A percentile compares a stretch with the other conserved stretches of the same genome.
Evolutionary conservation across 2,797 vertebrate genomes (phyloP).

Genomic region (Gallinago solitaria): DNA sequence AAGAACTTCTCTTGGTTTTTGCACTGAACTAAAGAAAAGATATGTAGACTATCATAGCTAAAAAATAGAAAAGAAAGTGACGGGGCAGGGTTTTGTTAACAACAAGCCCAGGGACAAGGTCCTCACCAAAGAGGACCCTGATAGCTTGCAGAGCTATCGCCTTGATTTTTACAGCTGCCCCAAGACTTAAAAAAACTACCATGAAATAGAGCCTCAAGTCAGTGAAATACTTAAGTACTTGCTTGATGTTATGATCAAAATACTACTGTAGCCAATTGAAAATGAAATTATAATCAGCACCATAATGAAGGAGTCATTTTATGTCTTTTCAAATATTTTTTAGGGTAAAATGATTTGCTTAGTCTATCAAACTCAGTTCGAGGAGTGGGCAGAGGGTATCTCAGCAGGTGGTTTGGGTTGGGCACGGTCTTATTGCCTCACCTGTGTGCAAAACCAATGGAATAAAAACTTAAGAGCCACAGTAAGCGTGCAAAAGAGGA

Average conservation of each 20-base stretch:
- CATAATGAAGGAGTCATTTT: neutral
- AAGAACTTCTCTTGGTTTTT: neutral
- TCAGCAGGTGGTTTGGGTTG: neutral
- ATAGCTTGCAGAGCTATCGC: neutral
- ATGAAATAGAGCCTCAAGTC: neutral
- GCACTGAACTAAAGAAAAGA: neutral
- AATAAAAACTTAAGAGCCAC: neutral
- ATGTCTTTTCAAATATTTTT: neutral
- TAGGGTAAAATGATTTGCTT: neutral
- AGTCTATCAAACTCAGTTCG: fast-evolving
- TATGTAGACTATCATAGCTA: neutral
- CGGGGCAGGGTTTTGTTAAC: neutral
- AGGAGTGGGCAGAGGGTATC: neutral
- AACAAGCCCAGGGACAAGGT: neutral
- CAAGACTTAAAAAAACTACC: neutral
- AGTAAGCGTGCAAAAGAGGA: neutral
- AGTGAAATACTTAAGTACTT: neutral
- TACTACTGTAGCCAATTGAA: neutral
- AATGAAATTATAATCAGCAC: neutral
- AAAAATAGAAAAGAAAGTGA: neutral
- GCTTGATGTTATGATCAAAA: neutral
- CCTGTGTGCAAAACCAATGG: neutral
- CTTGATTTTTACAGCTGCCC: neutral
- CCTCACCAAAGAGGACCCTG: neutral
- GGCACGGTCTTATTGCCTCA: neutral